Evolutionary conservation across 2,888 invertebrate genomes (phyloP).

Genomic region (Thyatira batis): DNA sequence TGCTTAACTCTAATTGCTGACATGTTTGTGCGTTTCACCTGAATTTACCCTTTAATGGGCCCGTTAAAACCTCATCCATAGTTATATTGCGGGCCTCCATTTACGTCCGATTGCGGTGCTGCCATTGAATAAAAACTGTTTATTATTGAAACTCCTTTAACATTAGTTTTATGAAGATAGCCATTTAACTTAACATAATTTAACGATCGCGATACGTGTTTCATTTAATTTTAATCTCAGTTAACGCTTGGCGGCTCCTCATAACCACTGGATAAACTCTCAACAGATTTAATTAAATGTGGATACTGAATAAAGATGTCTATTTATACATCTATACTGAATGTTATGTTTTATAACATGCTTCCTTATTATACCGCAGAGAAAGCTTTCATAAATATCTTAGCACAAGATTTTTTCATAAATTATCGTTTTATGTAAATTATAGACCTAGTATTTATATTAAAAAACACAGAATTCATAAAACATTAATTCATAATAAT

Average conservation of each 20-base stretch:
- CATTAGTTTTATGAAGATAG: constrained; percentile 11
- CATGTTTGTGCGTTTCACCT: constrained; percentile 59
- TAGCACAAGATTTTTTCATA: too few species aligned
- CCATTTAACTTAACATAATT: constrained; percentile 11
- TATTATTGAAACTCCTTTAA: not conserved
- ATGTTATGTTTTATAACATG: too few species aligned
- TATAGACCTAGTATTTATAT: too few species aligned
- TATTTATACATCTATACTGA: too few species aligned
- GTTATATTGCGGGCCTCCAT: constrained; percentile 19
- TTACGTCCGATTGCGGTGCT: constrained; percentile 20
- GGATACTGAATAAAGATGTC: too few species aligned
- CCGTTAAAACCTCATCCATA: constrained; percentile 31
- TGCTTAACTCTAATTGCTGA: constrained; percentile 66
- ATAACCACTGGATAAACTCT: not conserved
- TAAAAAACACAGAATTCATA: too few species aligned
- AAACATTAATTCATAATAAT: not conserved
- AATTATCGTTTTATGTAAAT: too few species aligned
- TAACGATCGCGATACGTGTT: constrained; percentile 7
- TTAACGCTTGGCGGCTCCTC: not conserved
- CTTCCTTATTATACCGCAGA: too few species aligned
- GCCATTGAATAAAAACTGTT: constrained; percentile 21
- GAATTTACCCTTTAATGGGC: constrained; percentile 54
- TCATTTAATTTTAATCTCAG: constrained; percentile 3
- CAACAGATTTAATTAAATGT: not conserved
- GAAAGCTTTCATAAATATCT: too few species aligned